phyloP scores from a whole-genome alignment of 2,113 vertebrate species.

The Forbesichthys agassizii region DNA sequence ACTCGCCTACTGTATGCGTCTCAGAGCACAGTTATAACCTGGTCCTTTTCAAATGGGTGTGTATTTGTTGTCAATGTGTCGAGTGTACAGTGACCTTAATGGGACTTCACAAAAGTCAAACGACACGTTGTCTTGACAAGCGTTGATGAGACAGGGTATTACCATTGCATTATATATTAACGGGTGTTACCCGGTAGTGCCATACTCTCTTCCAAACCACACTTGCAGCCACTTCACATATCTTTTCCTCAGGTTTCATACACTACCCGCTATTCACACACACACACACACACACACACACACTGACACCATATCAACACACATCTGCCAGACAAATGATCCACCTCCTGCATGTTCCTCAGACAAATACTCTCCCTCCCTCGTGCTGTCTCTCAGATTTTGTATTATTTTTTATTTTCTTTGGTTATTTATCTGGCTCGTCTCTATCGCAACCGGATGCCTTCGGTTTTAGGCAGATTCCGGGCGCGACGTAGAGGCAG shows the following conservation, averaged over 20 bases:
- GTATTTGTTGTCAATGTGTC: too few species aligned
- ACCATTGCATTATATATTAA: not conserved
- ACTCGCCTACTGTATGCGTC: slow-evolving; percentile 27
- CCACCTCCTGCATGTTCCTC: slow-evolving; percentile 69
- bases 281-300: slow-evolving; percentile 7
- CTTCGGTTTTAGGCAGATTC: slow-evolving; percentile 75
- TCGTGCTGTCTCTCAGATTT: slow-evolving; percentile 63
- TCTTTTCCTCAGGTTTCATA: slow-evolving; percentile 45
- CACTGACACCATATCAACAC: slow-evolving; percentile 58
- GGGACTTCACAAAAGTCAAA: too few species aligned
- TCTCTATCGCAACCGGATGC: slow-evolving; percentile 61
- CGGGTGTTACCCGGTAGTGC: slow-evolving; percentile 28
- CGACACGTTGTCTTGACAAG: slow-evolving; percentile 8
- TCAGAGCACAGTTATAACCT: slow-evolving; percentile 58
- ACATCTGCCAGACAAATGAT: slow-evolving; percentile 73
- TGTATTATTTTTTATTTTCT: slow-evolving; percentile 58
- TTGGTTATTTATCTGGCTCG: slow-evolving; percentile 65
- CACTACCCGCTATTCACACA: slow-evolving; percentile 50
- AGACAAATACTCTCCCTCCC: slow-evolving; percentile 72
- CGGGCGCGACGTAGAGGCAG: slow-evolving; percentile 61
- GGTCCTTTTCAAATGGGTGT: slow-evolving; percentile 33
- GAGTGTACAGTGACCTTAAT: too few species aligned
- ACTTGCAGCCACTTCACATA: slow-evolving; percentile 33
- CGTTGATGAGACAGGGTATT: slow-evolving; percentile 18
- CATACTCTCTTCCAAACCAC: slow-evolving; percentile 38